A percentile compares a stretch with the other conserved stretches of the same genome.
phyloP scores from a whole-genome alignment of 2,888 invertebrate species.

The Carpatolechia fugitivella region DNA sequence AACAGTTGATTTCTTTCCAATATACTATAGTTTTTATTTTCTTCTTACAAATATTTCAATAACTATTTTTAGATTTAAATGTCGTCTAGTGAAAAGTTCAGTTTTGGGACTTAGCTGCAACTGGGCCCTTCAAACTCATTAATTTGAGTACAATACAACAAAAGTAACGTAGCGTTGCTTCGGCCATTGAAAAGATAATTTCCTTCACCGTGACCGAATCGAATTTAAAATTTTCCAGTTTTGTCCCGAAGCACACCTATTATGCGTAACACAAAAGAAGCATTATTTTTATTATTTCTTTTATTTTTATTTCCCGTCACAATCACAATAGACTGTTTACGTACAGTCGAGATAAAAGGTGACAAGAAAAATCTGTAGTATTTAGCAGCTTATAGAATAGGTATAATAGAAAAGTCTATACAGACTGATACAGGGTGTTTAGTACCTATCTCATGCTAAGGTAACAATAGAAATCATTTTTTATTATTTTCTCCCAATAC shows the following conservation, averaged over 20 bases:
- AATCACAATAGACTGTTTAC: slow-evolving; percentile 23
- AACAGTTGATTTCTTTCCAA: too few relatives aligned
- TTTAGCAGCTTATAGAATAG: neutral
- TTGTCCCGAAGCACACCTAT: slow-evolving; percentile 23
- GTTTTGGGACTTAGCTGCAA: too few relatives aligned
- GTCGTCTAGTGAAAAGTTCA: too few relatives aligned
- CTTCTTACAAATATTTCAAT: too few relatives aligned
- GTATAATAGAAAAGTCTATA: neutral
- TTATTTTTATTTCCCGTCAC: slow-evolving; percentile 49
- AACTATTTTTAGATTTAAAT: too few relatives aligned
- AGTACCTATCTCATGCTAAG: too few relatives aligned
- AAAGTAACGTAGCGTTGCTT: neutral
- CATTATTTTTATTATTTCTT: slow-evolving; percentile 59
- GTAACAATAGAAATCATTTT: too few relatives aligned
- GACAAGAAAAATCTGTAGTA: neutral
- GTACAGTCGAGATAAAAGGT: slow-evolving; percentile 21
- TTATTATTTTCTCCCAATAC: too few relatives aligned
- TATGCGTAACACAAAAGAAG: slow-evolving; percentile 37
- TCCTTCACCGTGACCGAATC: slow-evolving; percentile 46
- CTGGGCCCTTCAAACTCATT: too few relatives aligned
- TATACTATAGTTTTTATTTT: too few relatives aligned
- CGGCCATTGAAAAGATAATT: slow-evolving; percentile 32
- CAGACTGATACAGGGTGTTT: too few relatives aligned
- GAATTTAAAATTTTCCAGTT: slow-evolving; percentile 49
- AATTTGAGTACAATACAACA: too few relatives aligned